Evolutionary conservation across 2,888 invertebrate species (phyloP).

Genomic region (Cryptophagus acutangulus): DNA sequence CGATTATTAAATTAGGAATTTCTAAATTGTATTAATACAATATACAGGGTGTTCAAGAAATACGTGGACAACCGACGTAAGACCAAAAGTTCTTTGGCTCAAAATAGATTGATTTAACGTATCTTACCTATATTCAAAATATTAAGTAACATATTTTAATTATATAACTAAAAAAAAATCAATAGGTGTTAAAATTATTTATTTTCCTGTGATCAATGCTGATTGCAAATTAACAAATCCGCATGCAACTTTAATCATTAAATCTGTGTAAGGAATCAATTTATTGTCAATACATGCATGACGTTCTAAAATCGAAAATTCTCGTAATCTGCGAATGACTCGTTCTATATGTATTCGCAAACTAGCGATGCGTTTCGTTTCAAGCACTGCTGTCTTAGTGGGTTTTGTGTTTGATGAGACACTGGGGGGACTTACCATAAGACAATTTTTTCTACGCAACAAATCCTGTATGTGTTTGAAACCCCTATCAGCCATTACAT

Average conservation of each 20-base stretch:
- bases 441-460: constrained; percentile 14
- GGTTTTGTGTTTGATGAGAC: constrained; percentile 17
- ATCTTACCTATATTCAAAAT: too few species aligned
- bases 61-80: too few species aligned
- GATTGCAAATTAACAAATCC: constrained; percentile 25
- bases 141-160: too few species aligned
- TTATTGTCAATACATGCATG: constrained; percentile 25
- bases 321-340: constrained; percentile 29
- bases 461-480: constrained; percentile 26
- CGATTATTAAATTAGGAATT: too few species aligned
- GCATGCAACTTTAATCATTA: constrained; percentile 20
- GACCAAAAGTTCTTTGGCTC: too few species aligned
- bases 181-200: too few species aligned
- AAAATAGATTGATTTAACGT: too few species aligned
- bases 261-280: constrained; percentile 20
- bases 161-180: too few species aligned
- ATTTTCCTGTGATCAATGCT: constrained; percentile 6
- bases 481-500: constrained; percentile 28
- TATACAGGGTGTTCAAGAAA: too few species aligned
- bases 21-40: too few species aligned
- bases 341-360: constrained; percentile 35
- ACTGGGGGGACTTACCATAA: constrained; percentile 25
- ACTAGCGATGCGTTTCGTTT: constrained; percentile 30
- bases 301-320: constrained; percentile 25
- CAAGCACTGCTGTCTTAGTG: constrained; percentile 18